A percentile compares a stretch with the other conserved stretches of the same genome.
phyloP scores from a whole-genome alignment of 2,113 vertebrate species.

The Barnardius zonarius region DNA sequence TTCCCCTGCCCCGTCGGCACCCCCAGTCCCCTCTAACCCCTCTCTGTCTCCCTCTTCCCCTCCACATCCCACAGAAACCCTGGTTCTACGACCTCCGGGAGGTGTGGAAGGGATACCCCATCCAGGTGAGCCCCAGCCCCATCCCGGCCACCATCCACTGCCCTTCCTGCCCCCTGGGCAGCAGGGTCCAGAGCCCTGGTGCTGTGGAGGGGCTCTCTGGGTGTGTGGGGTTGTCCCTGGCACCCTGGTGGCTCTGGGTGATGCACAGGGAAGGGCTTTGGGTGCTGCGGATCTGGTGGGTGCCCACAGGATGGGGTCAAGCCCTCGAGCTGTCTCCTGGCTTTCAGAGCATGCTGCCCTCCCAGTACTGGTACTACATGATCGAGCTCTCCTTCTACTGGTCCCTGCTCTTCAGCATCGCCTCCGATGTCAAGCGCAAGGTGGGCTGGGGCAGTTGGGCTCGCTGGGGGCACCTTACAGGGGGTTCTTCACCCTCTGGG shows the following conservation, averaged over 20 bases:
- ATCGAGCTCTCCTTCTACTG: conserved; percentile 92
- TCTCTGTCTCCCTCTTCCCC: background rate
- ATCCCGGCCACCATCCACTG: rapidly evolving
- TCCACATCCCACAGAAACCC: conserved; percentile 80
- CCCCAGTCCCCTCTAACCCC: background rate
- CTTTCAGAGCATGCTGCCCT: conserved; percentile 78
- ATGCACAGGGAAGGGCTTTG: background rate
- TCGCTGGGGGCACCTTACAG: background rate
- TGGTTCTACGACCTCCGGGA: conserved; percentile 91
- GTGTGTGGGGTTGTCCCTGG: too few species aligned
- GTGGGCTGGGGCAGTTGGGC: conserved; percentile 52
- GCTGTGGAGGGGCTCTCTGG: too few species aligned
- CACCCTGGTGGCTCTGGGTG: rapidly evolving
- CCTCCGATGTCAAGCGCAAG: conserved; percentile 93
- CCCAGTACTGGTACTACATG: conserved; percentile 98
- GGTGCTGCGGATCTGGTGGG: too few species aligned
- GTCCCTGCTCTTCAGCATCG: conserved; percentile 91
- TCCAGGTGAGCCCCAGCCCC: conserved; percentile 77
- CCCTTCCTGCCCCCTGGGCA: background rate
- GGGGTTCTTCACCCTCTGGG: rapidly evolving
- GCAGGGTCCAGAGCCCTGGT: background rate
- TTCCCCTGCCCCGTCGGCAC: background rate
- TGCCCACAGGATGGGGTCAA: background rate
- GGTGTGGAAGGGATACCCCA: conserved; percentile 92
- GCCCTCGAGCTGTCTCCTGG: too few species aligned